Percentiles rank a stretch among this genome's conserved stretches.
phyloP scores from a whole-genome alignment of 2,113 vertebrate genomes.

The Equus przewalskii region DNA sequence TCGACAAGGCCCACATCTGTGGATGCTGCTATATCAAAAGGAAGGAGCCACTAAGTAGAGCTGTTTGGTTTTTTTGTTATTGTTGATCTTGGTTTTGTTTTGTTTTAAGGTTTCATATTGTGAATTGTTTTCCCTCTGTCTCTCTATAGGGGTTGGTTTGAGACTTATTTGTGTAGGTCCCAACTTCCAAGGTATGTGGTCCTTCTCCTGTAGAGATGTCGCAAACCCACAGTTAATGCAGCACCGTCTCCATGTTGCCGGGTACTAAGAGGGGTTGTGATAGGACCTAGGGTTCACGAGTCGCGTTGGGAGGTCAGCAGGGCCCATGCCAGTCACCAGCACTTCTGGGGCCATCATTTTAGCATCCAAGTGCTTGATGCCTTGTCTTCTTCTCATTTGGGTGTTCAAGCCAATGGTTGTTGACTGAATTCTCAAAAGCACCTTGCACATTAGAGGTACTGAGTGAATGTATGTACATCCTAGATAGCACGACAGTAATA shows the following conservation, averaged over 20 bases:
- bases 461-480: background rate
- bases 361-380: background rate
- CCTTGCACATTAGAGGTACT: background rate
- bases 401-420: background rate
- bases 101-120: background rate
- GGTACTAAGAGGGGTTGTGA: background rate
- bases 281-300: too few species aligned
- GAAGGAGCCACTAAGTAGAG: background rate
- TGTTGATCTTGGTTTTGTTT: background rate
- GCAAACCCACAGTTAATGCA: background rate
- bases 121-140: background rate
- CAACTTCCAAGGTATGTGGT: background rate
- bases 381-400: background rate
- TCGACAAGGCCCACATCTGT: background rate
- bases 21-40: background rate
- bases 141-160: background rate
- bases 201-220: background rate
- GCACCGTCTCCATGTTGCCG: background rate
- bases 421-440: background rate
- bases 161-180: background rate
- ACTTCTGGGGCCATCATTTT: background rate
- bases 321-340: background rate
- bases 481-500: background rate
- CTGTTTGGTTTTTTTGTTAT: background rate
- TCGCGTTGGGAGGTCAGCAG: background rate